These are phyloP conservation scores for Augochlora pura DNA, from an alignment of 1,140 invertebrate species.

Conservation along the genomic window DNA sequence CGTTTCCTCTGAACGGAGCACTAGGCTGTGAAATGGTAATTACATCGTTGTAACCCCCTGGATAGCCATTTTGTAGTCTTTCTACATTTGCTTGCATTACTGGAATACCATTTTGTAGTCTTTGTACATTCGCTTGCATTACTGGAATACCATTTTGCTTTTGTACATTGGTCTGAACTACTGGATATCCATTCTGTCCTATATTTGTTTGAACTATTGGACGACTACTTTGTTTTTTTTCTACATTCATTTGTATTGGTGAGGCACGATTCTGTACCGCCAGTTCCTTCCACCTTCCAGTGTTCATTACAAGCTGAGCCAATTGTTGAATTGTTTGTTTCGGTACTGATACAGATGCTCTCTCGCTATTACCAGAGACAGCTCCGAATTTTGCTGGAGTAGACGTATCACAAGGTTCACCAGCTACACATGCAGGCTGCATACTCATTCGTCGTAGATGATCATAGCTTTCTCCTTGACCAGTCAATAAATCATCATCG, in stretches of 20 bases:
- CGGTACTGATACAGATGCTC: conserved; percentile 18
- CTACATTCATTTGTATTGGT: conserved; percentile 8
- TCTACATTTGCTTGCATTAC: not conserved
- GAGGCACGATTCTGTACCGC: not conserved
- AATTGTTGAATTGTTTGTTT: conserved; percentile 75
- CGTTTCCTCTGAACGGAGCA: not conserved
- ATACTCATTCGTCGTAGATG: conserved; percentile 63
- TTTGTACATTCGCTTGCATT: conserved; percentile 6
- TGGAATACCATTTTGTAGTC: not conserved
- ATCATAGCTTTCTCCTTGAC: conserved; percentile 72
- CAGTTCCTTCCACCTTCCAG: conserved; percentile 72
- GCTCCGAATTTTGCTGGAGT: conserved; percentile 70
- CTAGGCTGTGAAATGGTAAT: conserved; percentile 1
- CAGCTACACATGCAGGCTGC: conserved; percentile 35
- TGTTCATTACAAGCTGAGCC: conserved; percentile 76
- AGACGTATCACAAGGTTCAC: conserved; percentile 70
- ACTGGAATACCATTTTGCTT: not conserved
- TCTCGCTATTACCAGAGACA: conserved; percentile 22
- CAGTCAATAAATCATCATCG: conserved; percentile 64
- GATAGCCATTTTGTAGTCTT: not conserved
- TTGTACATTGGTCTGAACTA: not conserved
- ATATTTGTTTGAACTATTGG: not conserved
- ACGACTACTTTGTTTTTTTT: not conserved
- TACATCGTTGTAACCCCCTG: conserved; percentile 9
- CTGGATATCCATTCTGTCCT: not conserved